A percentile compares a stretch with the other conserved stretches of the same genome.
These are phyloP conservation scores for Andrena camellia DNA, from an alignment of 2,888 invertebrate species.

Conservation along the genomic window DNA sequence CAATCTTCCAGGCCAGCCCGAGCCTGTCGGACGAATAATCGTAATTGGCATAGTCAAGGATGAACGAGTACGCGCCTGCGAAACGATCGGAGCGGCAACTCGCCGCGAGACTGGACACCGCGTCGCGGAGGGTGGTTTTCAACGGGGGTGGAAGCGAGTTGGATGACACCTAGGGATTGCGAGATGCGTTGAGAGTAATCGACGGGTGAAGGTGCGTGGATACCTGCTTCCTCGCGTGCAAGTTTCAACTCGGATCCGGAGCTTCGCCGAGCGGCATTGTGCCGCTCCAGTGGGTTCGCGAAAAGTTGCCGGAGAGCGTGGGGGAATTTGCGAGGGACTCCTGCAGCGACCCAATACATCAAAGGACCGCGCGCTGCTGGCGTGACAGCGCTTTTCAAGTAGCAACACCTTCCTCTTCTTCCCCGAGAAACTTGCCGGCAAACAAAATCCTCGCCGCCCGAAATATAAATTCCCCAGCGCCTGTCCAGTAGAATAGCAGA, in stretches of 20 bases:
- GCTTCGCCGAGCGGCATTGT: too few species aligned
- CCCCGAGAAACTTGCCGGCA: too few species aligned
- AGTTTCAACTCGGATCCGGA: too few species aligned
- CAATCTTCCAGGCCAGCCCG: slow-evolving; percentile 9
- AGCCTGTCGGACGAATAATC: slow-evolving; percentile 32
- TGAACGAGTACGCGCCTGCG: background rate
- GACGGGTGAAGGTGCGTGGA: background rate
- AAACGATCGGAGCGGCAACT: slow-evolving; percentile 23
- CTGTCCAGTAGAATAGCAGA: slow-evolving; percentile 2
- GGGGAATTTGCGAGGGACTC: too few species aligned
- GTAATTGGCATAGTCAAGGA: slow-evolving; percentile 45
- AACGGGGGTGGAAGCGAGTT: background rate
- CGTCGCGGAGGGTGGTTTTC: background rate
- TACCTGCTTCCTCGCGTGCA: too few species aligned
- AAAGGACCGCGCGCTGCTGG: too few species aligned
- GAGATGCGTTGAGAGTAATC: background rate
- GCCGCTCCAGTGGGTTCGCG: too few species aligned
- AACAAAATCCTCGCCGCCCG: background rate
- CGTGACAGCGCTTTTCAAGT: too few species aligned
- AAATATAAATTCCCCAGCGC: background rate
- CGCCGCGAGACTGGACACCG: slow-evolving; percentile 8
- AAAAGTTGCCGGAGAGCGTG: too few species aligned
- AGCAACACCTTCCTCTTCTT: too few species aligned
- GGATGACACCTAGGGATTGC: background rate
- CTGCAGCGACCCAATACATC: too few species aligned